Evolutionary conservation across 2,888 invertebrate genomes (phyloP).

Genomic region (Lasioglossum vierecki): DNA sequence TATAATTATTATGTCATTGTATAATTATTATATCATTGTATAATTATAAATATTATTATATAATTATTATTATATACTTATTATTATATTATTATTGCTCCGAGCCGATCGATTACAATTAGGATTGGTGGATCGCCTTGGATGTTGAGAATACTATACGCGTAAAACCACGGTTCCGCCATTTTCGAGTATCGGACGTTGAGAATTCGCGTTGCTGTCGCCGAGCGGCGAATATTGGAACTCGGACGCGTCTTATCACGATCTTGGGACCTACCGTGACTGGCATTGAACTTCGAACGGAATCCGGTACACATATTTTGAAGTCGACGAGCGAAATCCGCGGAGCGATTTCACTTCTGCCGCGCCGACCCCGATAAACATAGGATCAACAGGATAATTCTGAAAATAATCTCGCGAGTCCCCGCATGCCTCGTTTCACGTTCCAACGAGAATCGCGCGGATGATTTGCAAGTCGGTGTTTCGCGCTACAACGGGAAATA

Average conservation of each 20-base stretch:
- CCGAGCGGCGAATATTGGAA: background rate
- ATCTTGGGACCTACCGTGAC: background rate
- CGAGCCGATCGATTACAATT: too few species aligned
- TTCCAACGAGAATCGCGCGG: background rate
- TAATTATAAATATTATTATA: too few species aligned
- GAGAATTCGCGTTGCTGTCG: background rate
- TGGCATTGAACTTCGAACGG: constrained; percentile 12
- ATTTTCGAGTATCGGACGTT: background rate
- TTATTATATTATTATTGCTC: too few species aligned
- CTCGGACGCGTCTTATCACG: background rate
- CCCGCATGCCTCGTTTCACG: background rate
- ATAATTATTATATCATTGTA: too few species aligned
- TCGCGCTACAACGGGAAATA: background rate
- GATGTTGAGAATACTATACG: background rate
- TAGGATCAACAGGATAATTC: background rate
- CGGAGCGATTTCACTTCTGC: background rate
- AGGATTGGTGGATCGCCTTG: too few species aligned
- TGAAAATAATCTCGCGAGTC: background rate
- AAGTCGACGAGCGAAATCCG: background rate
- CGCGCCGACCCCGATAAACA: background rate
- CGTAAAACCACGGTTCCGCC: background rate
- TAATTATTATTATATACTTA: too few species aligned
- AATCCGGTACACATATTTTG: background rate
- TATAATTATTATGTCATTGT: too few species aligned
- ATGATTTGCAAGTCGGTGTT: background rate